Evolutionary conservation across 2,888 invertebrate genomes (phyloP).

Genomic region (Orthosia incerta): DNA sequence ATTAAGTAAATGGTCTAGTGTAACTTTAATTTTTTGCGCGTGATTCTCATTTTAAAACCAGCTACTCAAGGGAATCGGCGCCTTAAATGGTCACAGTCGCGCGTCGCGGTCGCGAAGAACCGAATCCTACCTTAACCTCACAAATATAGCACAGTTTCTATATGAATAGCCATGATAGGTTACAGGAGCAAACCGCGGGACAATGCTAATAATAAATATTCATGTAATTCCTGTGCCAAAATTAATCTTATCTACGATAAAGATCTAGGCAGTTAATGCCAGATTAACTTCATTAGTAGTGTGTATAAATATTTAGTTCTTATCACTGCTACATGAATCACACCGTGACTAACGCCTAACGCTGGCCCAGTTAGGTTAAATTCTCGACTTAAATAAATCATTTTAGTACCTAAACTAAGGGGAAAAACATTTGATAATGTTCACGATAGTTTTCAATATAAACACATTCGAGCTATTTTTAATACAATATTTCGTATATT

Average conservation of each 20-base stretch:
- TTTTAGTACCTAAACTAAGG: background rate
- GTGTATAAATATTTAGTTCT: constrained; percentile 3
- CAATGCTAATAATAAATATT: background rate
- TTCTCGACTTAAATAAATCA: background rate
- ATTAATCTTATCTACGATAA: constrained; percentile 15
- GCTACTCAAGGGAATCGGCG: too few species aligned
- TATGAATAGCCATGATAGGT: too few species aligned
- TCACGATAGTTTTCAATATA: background rate
- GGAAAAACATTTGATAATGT: constrained; percentile 15
- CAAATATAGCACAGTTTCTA: too few species aligned
- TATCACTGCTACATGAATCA: constrained; percentile 47
- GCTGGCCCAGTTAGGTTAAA: constrained; percentile 28
- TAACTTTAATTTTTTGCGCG: too few species aligned
- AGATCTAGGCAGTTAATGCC: constrained; percentile 7
- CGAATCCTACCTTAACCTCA: too few species aligned
- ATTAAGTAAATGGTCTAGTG: too few species aligned
- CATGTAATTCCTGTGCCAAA: background rate
- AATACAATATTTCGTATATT: background rate
- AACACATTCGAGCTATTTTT: background rate
- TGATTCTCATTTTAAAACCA: too few species aligned
- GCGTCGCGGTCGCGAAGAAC: too few species aligned
- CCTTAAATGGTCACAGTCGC: too few species aligned
- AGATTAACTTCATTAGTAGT: constrained; percentile 33
- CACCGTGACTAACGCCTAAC: constrained; percentile 38
- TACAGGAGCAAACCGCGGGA: too few species aligned